Evolutionary conservation across 2,797 vertebrate species (phyloP).

Genomic region (Micromesistius poutassou): DNA sequence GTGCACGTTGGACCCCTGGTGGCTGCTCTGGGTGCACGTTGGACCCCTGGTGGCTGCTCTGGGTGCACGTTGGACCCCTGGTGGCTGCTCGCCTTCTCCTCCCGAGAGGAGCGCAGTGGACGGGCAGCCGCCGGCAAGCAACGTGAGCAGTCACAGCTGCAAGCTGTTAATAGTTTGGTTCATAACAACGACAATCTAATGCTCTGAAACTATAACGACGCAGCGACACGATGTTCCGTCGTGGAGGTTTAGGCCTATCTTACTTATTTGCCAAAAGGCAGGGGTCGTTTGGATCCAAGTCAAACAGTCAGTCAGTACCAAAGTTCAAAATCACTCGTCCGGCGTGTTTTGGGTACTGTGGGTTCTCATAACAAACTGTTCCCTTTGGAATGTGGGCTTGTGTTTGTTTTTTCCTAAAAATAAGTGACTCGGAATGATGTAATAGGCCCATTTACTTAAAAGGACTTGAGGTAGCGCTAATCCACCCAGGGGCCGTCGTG

Average conservation of each 20-base stretch:
- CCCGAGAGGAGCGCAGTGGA: not conserved
- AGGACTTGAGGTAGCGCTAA: not conserved
- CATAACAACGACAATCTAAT: too few species aligned
- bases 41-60: too few species aligned
- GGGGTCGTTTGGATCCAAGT: not conserved
- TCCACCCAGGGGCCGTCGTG: slow-evolving; percentile 8
- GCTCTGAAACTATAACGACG: too few species aligned
- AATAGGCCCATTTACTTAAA: not conserved
- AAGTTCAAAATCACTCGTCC: not conserved
- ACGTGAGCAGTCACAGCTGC: not conserved
- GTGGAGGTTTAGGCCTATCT: not conserved
- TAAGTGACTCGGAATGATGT: slow-evolving; percentile 6
- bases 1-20: too few species aligned
- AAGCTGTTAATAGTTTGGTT: too few species aligned
- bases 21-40: too few species aligned
- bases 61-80: too few species aligned
- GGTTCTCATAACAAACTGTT: slow-evolving; percentile 29
- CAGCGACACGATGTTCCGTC: not conserved
- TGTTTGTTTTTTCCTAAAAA: slow-evolving; percentile 21
- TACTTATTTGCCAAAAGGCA: too few species aligned
- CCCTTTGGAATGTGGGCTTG: not conserved
- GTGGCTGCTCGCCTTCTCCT: not conserved
- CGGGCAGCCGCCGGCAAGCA: not conserved
- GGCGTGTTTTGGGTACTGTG: slow-evolving; percentile 5
- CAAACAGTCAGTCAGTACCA: not conserved